Base-by-base conservation (phyloP, 2,113 vertebrate species). In the Crotalus helleri region DNA sequence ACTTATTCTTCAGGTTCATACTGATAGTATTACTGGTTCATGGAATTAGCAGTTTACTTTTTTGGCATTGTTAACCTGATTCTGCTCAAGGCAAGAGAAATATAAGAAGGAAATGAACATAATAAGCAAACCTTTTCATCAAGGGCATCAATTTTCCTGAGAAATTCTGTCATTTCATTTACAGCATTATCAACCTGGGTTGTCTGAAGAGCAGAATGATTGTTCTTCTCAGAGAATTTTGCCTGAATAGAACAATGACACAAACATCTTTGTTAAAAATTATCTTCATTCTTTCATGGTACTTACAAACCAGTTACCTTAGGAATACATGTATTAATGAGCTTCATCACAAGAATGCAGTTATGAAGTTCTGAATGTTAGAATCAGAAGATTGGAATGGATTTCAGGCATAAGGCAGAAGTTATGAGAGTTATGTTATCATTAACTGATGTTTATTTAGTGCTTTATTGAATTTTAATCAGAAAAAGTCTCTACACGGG, bases 151-250 rank as follows among this genome's bases (percentile, higher is more conserved):
- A 98, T 90, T 51, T 99, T 98, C 91, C 96, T 94, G 51, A 97
- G 94, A 89, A 99, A 95, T 46, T 96, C 93, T 21, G 95, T 96
- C 64, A 96, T 95, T 85, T 97, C 97, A 0, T 95, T 96, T 95
- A 98, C 97, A 96, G 98, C 95, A 85, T 97, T 97, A 55, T 92
- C 97, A 3, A 98, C 97, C 93, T 98, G 97, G 15, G 92, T 95
- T 94, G 96, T 98, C 97, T 98, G 97, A 87, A 97, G 93, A 10
- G 92, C 55, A 4, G 98, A 98, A 58, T 98, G 97, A 91, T 98
- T 98, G 95, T 97, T 98, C 98, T 99, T 99, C 91, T 97, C 96
- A 15, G 97, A 95, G 95, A 98, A 97, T 94, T 98, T 98, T 23
- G 61, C 96, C 99, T 99, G 95, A 49, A 88, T 39, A 44, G 81